Base-by-base conservation (phyloP, 1,140 invertebrate genomes). In the Cephus cinctus region DNA sequence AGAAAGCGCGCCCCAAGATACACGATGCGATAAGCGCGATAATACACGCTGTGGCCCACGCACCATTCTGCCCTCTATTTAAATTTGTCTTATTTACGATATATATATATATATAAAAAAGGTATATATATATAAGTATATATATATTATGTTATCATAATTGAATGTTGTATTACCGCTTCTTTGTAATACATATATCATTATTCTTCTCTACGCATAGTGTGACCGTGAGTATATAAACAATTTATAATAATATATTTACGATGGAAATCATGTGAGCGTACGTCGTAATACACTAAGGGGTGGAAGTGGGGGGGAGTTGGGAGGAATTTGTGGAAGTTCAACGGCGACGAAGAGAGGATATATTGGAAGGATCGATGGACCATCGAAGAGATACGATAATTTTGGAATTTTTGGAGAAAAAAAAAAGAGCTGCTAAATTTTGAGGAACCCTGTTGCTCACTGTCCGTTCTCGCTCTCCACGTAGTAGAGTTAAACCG, bases 121-220 rank as follows among this genome's bases (percentile, higher is more conserved):
- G 23, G 42, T 39, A 36, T 16, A 19, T 41, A 41, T 19, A 41
- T 20, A 41, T 41, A 41, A 59, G 19, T 36, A 36, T 36, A 36
- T 36, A 36, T 36, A 36, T 36, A 36, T 65, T 67, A 59, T 59
- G 57, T 63, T 69, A 69, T 54, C 45, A 66, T 68, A 67, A 65
- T 64, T 65, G 59, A 69, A 62, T 67, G 63, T 68, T 65, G 62
- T 69, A 68, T 71, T 69, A 67, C 61, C 59, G 62, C 63, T 69
- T 69, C 59, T 63, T 71, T 71, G 62, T 67, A 69, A 67, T 63
- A 67, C 59, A 39, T 25, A 53, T 46, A 59, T 47, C 51, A 54
- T 57, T 48, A 61, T 56, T 67, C 47, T 64, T 67, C 57, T 67
- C 59, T 54, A 63, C 47, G 59, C 62, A 57, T 67, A 62, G 64